phyloP scores from a whole-genome alignment of 2,888 invertebrate species.

The Trissolcus brochymenae region DNA sequence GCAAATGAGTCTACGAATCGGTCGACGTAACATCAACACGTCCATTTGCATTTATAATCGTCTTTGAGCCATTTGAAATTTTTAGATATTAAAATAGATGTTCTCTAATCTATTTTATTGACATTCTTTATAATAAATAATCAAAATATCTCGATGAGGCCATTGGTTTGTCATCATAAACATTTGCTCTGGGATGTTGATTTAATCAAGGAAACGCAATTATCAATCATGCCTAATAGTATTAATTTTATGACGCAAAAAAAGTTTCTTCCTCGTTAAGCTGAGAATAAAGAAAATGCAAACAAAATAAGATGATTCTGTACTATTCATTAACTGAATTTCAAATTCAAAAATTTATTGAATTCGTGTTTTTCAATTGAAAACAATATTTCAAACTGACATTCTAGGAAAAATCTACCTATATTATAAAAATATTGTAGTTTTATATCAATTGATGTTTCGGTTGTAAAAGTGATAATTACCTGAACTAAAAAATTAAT shows the following conservation, averaged over 20 bases:
- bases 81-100: constrained; percentile 14
- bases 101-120: constrained; percentile 21
- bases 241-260: constrained; percentile 34
- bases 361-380: not conserved
- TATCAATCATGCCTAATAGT: constrained; percentile 10
- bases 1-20: constrained; percentile 21
- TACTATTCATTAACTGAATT: constrained; percentile 37
- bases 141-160: constrained; percentile 4
- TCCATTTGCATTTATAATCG: constrained; percentile 36
- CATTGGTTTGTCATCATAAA: constrained; percentile 10
- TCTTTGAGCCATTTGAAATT: constrained; percentile 15
- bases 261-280: not conserved
- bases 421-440: no score
- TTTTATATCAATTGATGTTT: no score
- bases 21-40: constrained; percentile 10
- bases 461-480: not conserved
- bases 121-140: constrained; percentile 22
- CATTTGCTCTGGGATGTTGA: constrained; percentile 8
- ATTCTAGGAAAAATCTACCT: not conserved
- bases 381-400: not conserved
- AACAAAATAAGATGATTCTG: no score
- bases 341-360: constrained; percentile 19
- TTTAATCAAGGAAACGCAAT: constrained; percentile 32
- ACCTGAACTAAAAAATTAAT: no score
- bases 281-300: no score